A percentile compares a stretch with the other conserved stretches of the same genome.
Evolutionary conservation across 1,140 invertebrate genomes (phyloP).

Genomic region (Panulirus ornatus): DNA sequence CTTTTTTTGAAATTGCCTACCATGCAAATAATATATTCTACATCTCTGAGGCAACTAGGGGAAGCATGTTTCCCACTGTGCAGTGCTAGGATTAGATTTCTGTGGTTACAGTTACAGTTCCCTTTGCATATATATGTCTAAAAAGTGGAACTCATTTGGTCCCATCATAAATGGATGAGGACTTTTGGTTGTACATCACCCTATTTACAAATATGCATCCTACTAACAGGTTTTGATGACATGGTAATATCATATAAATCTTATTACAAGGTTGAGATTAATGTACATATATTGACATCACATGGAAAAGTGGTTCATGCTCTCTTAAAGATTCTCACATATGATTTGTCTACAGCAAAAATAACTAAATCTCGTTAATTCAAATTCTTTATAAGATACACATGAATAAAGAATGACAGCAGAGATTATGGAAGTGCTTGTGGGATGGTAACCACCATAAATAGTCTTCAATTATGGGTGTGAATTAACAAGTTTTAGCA

Average conservation of each 20-base stretch:
- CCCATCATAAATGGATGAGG: no score
- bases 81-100: background rate
- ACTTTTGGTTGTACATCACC: no score
- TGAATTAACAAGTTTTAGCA: conserved; percentile 10
- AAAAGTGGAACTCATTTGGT: background rate
- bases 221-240: background rate
- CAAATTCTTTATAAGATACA: background rate
- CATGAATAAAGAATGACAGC: background rate
- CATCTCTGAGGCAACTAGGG: background rate
- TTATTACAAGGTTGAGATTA: background rate
- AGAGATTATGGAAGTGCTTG: background rate
- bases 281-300: background rate
- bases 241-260: background rate
- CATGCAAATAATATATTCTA: no score
- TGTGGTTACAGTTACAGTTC: background rate
- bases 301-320: background rate
- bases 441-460: background rate
- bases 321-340: background rate
- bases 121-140: background rate
- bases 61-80: background rate
- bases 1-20: background rate
- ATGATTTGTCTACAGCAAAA: background rate
- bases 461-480: background rate
- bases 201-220: background rate
- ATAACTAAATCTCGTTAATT: conserved; percentile 7